Evolutionary conservation across 1,140 invertebrate genomes (phyloP), one percentile per base, ranked within the genome.

Genomic region (Centruroides vittatus): DNA sequence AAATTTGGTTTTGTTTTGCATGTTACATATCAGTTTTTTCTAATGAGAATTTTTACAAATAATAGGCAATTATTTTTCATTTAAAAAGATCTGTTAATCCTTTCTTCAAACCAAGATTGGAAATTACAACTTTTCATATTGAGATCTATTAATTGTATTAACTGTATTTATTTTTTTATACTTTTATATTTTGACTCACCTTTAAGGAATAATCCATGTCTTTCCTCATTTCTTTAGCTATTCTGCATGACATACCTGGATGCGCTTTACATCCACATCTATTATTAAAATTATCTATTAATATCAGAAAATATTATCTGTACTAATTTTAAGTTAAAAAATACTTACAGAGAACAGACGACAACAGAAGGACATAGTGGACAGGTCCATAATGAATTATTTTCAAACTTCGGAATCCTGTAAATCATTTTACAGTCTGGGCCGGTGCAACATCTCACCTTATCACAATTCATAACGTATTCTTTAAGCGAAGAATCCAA

Each of bases 371-470:
- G 13, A 49, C 62, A 63, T 11, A 47, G 0, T 13, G 54, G 54
- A 54, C 62, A 63, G 0, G 52, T n/a, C 35, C 59, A 63, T 35
- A 60, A 35, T 13, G n/a, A 6, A 34, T 9, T 52, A 0, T 10
- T 46, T 52, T 9, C 57, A 58, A 50, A 41, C 11, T 12, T 35
- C n/a, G 54, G 53, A 50, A 58, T 46, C 48, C 59, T 54, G 7
- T 23, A 64, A 47, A 64, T 59, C 59, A 64, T 57, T n/a, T 55
- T 56, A 34, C 62, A 64, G 51, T 64, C 59, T 11, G 62, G 59
- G 54, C 53, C 61, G 35, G 62, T 59, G 61, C 62, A 64, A 51
- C 50, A 61, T 9, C 52, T 34, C 4, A 59, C 5, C 47, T 59
- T 53, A 13, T 41, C 36, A 35, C 12, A 5, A 51, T 62, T 59